These are phyloP conservation scores for Microcebus tavaratra DNA, from an alignment of 2,113 vertebrate genomes.

Conservation along the genomic window DNA sequence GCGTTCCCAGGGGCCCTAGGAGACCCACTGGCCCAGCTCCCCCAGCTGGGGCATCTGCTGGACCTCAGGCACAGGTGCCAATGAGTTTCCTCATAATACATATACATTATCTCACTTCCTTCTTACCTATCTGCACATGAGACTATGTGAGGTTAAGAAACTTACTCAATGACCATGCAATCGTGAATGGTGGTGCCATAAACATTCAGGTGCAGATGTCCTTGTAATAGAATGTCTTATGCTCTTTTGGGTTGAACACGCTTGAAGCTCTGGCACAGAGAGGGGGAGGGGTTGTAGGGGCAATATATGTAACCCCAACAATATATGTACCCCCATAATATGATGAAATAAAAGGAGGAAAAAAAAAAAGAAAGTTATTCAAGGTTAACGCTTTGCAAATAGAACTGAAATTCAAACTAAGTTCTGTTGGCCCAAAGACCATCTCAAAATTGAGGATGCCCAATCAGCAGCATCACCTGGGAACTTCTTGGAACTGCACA, in stretches of 20 bases:
- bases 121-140: background rate
- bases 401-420: slow-evolving; percentile 22
- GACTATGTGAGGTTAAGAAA: background rate
- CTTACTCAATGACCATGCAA: no score
- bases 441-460: background rate
- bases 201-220: no score
- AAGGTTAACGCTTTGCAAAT: background rate
- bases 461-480: background rate
- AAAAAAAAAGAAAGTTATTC: background rate
- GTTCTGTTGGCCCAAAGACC: background rate
- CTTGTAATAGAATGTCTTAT: no score
- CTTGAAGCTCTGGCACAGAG: no score
- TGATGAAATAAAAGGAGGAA: no score
- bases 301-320: no score
- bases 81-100: background rate
- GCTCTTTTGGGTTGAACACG: no score
- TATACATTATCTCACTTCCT: background rate
- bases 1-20: background rate
- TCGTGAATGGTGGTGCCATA: no score
- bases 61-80: background rate
- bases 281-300: no score
- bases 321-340: no score
- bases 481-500: background rate
- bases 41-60: background rate
- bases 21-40: no score